Conservation (phyloP, 2,113 vertebrate genomes). For the Pterocles orientalis region DNA sequence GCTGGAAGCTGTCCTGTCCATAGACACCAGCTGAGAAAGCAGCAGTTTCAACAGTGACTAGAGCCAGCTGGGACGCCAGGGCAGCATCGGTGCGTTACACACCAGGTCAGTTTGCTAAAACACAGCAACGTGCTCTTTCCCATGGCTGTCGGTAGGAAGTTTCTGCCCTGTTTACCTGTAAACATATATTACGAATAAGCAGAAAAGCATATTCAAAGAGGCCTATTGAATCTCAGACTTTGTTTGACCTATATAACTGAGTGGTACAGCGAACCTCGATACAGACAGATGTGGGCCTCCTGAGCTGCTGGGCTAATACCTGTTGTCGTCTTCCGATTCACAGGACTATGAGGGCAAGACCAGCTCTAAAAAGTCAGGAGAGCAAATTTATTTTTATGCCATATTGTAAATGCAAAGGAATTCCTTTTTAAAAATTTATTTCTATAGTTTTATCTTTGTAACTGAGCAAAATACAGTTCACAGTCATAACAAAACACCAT, state of each 20-base stretch:
- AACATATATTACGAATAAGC: not conserved
- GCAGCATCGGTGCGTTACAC: not conserved
- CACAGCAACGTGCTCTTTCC: not conserved
- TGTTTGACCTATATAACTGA: not conserved
- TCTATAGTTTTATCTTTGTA: not conserved
- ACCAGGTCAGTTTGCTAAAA: not conserved
- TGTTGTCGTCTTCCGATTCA: not conserved
- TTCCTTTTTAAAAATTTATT: not conserved
- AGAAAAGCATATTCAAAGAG: not conserved
- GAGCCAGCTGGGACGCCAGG: not conserved
- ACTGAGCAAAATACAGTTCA: not conserved
- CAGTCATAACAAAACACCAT: not conserved
- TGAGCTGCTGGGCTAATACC: not conserved
- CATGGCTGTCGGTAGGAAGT: not conserved
- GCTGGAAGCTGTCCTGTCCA: not conserved
- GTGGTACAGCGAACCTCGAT: not conserved
- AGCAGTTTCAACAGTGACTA: not conserved
- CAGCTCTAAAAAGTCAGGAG: not conserved
- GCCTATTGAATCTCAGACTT: not conserved
- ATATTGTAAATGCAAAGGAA: not conserved
- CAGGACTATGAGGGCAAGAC: not conserved
- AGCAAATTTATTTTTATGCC: constrained; percentile 1
- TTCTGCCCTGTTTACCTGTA: not conserved
- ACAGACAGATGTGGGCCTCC: not conserved
- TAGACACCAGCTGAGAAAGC: not conserved